Percentiles rank a stretch among this genome's conserved stretches.
Conservation (phyloP, 2,113 vertebrate genomes). For the Amazona guildingii region DNA sequence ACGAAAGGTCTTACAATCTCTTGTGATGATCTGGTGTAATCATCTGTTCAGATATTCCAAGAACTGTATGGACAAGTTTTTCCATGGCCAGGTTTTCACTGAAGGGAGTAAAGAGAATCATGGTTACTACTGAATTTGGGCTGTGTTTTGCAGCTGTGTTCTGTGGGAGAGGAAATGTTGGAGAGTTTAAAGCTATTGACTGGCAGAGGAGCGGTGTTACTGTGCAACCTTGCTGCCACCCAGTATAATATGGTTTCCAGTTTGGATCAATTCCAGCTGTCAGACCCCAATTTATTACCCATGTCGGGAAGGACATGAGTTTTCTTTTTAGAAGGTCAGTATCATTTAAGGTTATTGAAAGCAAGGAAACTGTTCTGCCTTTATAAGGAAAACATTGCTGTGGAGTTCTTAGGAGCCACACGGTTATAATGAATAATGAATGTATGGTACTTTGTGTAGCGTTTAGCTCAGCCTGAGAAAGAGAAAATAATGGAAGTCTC, state of each 20-base stretch:
- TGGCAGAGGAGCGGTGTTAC: neutral
- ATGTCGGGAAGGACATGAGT: neutral
- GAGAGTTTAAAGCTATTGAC: neutral
- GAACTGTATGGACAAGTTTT: neutral
- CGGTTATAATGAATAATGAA: slow-evolving; percentile 19
- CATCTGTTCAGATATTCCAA: neutral
- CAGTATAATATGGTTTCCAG: neutral
- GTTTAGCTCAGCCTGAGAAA: slow-evolving; percentile 12
- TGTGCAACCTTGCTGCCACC: neutral
- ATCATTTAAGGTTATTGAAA: slow-evolving; percentile 37
- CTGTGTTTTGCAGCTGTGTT: neutral
- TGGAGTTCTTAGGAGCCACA: neutral
- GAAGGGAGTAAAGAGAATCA: neutral
- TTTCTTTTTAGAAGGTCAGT: neutral
- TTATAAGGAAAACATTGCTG: neutral
- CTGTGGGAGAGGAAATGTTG: neutral
- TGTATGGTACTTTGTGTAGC: neutral
- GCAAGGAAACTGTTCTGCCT: neutral
- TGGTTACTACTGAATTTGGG: neutral
- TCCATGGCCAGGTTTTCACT: neutral
- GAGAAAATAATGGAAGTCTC: slow-evolving; percentile 32
- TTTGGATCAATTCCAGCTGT: slow-evolving; percentile 7
- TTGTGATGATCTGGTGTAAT: neutral
- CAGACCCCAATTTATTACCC: neutral
- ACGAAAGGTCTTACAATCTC: neutral